Base-by-base conservation (phyloP, 1,140 invertebrate species). In the Ips nitidus region DNA sequence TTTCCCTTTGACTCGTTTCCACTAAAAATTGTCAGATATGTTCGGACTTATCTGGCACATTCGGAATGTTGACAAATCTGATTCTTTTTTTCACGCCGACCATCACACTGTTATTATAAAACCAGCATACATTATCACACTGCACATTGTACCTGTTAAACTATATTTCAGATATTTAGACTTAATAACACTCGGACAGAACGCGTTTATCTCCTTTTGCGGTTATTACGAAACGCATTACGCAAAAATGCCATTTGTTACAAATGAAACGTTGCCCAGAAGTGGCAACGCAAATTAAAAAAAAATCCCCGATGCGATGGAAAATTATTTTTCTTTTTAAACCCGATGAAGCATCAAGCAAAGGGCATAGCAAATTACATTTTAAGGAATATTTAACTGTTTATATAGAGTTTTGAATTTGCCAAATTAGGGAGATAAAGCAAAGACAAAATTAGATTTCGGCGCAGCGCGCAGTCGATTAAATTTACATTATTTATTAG, bases 11-110 rank as follows among this genome's bases (percentile, higher is more conserved):
- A 74, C 73, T 71, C 62, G 58, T 75, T 74, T 76, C 67, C 59
- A 70, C 70, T 68, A 42, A 70, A 77, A 77, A 75, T 75, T 72
- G 70, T 71, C 74, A 71, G 75, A 75, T 75, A 75, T 73, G 69
- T 67, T 71, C 52, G 62, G 64, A 75, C 72, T 73, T 75, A 75
- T 75, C 73, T 77, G 71, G 65, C 66, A 70, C 55, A 58, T 63
- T 40, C 66, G 74, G 74, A 75, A 77, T 77, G 75, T 73, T 61
- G 74, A 72, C 71, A 74, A 77, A 73, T 75, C 22, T 22, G 22
- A 22, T 22, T 22, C 22, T 22, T 22, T 22, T 22, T 22, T 22
- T 22, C 22, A 22, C 22, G 22, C 22, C 22, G 22, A 22, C 22
- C 22, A 22, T 22, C 22, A 22, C 22, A 22, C 22, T 22, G 22